Evolutionary conservation across 2,113 vertebrate species (phyloP), one percentile per base, ranked within the genome.

Genomic region (Leptosomus discolor): DNA sequence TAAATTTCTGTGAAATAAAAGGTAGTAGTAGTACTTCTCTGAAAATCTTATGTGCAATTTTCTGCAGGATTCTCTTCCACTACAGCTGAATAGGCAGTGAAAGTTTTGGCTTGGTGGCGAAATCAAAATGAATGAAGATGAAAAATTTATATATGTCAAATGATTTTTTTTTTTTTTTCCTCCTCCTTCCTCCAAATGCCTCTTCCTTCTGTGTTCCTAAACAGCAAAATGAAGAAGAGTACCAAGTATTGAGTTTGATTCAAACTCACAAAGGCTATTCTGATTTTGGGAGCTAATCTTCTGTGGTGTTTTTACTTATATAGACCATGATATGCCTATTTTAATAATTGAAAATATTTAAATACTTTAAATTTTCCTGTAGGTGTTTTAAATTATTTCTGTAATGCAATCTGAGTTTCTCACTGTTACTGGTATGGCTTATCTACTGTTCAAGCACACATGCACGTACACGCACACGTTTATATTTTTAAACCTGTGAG

Each of bases 381-480:
- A 7, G 34, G 4, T 41, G 22, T 48, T 34, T 27, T 56, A 32
- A 45, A 30, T 39, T n/a, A 37, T 67, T 60, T 1, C 1, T 63
- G 37, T 53, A 45, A 53, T 71, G 32, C 32, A 34, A 5, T 41
- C 32, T 37, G 48, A 81, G 65, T 78, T 90, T 9, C 22, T 90
- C 19, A 3, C 24, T 2, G 0, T 46, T 60, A 15, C 20, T 92
- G 20, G 3, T 69, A 19, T 51, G 32, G 39, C 41, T 69, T 64
- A 29, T 68, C 13, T 32, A 1, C 61, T 67, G 23, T 23, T 91
- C 48, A 39, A n/a, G n/a, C 17, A 30, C 6, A 12, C 1, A 0
- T 8, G 4, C 15, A 64, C 7, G 2, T 22, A 18, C 14, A 13
- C 0, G 1, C 36, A 5, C 19, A 3, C 0, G 0, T 68, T 76